phyloP scores from a whole-genome alignment of 1,140 invertebrate species.

The Gryon sp. region DNA sequence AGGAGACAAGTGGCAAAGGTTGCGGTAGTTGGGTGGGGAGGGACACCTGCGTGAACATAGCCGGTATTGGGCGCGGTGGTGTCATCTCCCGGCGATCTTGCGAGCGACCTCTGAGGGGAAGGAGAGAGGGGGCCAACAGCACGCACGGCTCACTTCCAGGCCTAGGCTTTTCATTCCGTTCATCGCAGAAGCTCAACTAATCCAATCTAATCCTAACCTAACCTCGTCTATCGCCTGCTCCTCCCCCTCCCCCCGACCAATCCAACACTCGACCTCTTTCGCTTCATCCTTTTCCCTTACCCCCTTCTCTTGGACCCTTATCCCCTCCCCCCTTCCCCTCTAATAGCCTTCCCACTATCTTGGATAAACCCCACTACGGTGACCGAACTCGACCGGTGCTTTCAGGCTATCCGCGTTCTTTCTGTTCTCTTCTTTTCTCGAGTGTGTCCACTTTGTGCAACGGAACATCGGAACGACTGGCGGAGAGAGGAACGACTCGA shows the following conservation, averaged over 20 bases:
- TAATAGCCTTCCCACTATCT: too few relatives aligned
- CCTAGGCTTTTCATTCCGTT: conserved; percentile 69
- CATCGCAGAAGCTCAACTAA: conserved; percentile 69
- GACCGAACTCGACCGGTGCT: too few relatives aligned
- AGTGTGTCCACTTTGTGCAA: conserved; percentile 72
- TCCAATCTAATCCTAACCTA: conserved; percentile 70
- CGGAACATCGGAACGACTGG: conserved; percentile 48
- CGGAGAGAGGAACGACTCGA: conserved; percentile 57
- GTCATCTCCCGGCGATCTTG: conserved; percentile 76
- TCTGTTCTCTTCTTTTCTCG: conserved; percentile 48
- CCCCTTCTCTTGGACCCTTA: conserved; percentile 33
- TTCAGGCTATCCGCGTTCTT: conserved; percentile 45
- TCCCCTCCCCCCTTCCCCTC: conserved; percentile 8
- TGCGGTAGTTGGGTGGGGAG: conserved; percentile 42
- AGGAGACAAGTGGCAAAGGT: conserved; percentile 19
- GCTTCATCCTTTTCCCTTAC: conserved; percentile 19
- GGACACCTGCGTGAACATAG: conserved; percentile 72
- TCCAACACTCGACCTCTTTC: conserved; percentile 41
- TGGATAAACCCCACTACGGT: too few relatives aligned
- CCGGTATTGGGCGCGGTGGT: conserved; percentile 72
- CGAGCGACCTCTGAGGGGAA: conserved; percentile 67
- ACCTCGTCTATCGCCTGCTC: conserved; percentile 53
- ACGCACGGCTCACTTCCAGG: conserved; percentile 45
- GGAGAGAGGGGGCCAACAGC: not conserved
- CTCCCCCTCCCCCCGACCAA: conserved; percentile 10